Base-by-base conservation (phyloP, 2,888 invertebrate species). In the Brassicogethes aeneus region DNA sequence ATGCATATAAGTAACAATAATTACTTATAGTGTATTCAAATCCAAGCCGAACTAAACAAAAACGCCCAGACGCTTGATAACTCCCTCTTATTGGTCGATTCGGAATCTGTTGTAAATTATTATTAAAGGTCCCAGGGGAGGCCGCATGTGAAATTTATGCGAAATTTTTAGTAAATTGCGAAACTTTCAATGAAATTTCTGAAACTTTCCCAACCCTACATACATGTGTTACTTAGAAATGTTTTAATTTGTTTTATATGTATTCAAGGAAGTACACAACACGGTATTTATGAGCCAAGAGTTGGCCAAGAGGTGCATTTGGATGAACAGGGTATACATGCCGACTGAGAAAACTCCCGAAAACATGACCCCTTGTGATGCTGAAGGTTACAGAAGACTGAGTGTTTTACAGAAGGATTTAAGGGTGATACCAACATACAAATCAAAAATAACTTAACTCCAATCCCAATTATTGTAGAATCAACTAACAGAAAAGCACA, bases 221-320 rank as follows among this genome's bases (percentile, higher is more conserved):
- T n/a, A n/a, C n/a, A n/a, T n/a, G n/a, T n/a, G n/a, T n/a, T n/a
- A 23, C 23, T 23, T 23, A 23, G 10, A 5, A 23, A 23, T 23
- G n/a, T n/a, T n/a, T n/a, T n/a, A n/a, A n/a, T n/a, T n/a, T n/a
- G n/a, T 23, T 23, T 23, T 23, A 10, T 10, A 10, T 5, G 14
- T 32, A 10, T 47, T 64, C 2, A 62, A 82, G 79, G 86, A 87
- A 65, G 82, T 88, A 1, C 85, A 86, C 55, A 85, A 86, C 61
- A 84, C 85, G 0, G 83, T 88, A 3, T 74, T 85, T 51, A 82
- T 85, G 77, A 84, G 83, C 55, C 80, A 82, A 56, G 86, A 87
- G 60, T 73, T 85, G 40, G 84, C 85, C 1, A 79, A 84, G 52
- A 75, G 85, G 41, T 86, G 86, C 59, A 77, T 88, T 57, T 88